Evolutionary conservation across 1,140 invertebrate species (phyloP), one percentile per base, ranked within the genome.

Genomic region (Drosophila baimaii): DNA sequence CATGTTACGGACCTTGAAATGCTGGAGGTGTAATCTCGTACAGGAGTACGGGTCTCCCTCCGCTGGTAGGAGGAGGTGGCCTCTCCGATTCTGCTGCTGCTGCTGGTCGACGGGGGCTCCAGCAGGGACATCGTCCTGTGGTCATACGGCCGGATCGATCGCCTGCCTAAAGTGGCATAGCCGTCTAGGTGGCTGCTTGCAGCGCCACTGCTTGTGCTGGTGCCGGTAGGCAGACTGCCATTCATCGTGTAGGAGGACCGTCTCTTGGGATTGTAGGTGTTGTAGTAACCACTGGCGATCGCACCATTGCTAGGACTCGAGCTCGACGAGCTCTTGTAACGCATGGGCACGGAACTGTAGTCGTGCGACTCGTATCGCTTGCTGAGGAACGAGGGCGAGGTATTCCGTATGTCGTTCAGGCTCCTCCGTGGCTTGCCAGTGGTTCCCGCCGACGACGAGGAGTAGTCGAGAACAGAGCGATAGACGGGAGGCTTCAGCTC

Each of bases 401-500:
- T 88, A 17, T 86, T 82, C 21, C 89, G 77, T 35, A 92, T 90
- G 64, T 92, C 91, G n/a, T 86, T 92, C 15, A 92, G 74, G 46
- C 91, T 92, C 71, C 90, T 91, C 21, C 90, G 84, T 0, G 91
- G 91, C 31, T 92, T 90, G 46, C 77, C 84, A 1, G 80, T 62
- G 10, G 79, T 65, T 3, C 72, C 77, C 15, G 65, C 58, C 0
- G 82, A 63, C 0, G 68, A 23, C 2, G 72, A 52, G 12, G 84
- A 56, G 37, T 92, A 90, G 33, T 92, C 91, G 4, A 85, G 19
- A 1, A 82, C 31, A 0, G 91, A 88, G n/a, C 80, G 88, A 39
- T 92, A 92, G 4, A 91, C 77, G 1, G 91, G 91, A 0, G 91
- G 91, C 59, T 92, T 92, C 1, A 92, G 75, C 54, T 92, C 91